Conservation (phyloP, 1,140 invertebrate genomes). For the Drosophila pseudoobscura region DNA sequence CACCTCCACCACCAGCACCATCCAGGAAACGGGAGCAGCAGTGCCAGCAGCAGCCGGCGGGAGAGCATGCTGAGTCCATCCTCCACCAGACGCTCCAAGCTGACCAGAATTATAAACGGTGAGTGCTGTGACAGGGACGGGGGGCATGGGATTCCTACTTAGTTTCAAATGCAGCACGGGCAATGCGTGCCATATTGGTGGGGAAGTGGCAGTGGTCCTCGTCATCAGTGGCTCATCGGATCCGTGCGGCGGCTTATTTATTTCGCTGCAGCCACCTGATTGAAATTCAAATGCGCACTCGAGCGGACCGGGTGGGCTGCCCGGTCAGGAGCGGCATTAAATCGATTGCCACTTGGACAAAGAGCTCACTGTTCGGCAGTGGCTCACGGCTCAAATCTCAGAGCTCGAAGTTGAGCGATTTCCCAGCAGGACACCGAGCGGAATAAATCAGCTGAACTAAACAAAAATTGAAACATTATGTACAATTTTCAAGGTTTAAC, state of each 20-base stretch:
- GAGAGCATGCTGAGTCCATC: slow-evolving; percentile 88
- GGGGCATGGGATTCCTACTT: slow-evolving; percentile 21
- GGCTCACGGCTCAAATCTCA: slow-evolving; percentile 9
- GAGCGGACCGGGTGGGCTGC: slow-evolving; percentile 42
- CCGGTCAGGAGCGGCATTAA: slow-evolving; percentile 52
- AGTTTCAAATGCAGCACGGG: slow-evolving; percentile 37
- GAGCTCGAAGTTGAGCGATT: slow-evolving; percentile 7
- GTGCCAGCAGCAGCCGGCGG: slow-evolving; percentile 77
- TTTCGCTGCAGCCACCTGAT: slow-evolving; percentile 61
- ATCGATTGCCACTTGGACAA: slow-evolving; percentile 38
- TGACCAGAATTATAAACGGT: slow-evolving; percentile 89
- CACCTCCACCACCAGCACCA: slow-evolving; percentile 43
- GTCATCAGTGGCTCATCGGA: slow-evolving; percentile 32
- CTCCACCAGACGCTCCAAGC: slow-evolving; percentile 89
- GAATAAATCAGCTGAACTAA: slow-evolving; percentile 17
- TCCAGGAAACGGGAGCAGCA: slow-evolving; percentile 62
- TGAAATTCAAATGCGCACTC: slow-evolving; percentile 73
- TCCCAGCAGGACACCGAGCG: not conserved
- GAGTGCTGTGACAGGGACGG: slow-evolving; percentile 82
- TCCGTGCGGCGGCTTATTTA: slow-evolving; percentile 51
- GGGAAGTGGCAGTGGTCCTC: slow-evolving; percentile 24
- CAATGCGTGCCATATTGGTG: slow-evolving; percentile 59
- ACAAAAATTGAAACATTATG: slow-evolving; percentile 16
- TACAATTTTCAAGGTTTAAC: slow-evolving; percentile 9
- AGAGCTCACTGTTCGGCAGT: not conserved